Evolutionary conservation across 2,888 invertebrate species (phyloP).

Genomic region (Eupelmus urozonus): DNA sequence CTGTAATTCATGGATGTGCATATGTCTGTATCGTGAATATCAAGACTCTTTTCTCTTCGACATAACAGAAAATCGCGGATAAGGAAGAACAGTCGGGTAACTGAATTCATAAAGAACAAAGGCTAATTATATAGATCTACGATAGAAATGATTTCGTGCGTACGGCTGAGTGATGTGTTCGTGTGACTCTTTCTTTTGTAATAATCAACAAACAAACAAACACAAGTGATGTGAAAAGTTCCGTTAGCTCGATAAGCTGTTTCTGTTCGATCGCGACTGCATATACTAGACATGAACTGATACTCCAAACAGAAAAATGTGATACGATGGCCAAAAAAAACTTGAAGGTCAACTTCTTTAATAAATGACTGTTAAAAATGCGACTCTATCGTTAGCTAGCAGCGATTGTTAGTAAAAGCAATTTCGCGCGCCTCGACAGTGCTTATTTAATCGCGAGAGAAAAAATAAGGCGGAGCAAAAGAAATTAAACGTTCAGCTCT

Average conservation of each 20-base stretch:
- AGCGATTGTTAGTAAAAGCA: conserved; percentile 71
- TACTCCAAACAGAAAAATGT: conserved; percentile 67
- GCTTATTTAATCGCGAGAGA: background rate
- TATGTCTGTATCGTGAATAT: background rate
- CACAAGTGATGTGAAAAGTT: background rate
- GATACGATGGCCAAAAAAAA: conserved; percentile 93
- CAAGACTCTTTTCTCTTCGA: background rate
- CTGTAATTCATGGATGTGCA: no score
- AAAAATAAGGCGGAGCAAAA: background rate
- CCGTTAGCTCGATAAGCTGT: background rate
- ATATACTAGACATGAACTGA: background rate
- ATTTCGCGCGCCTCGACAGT: background rate
- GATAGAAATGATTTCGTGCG: background rate
- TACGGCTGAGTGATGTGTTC: background rate
- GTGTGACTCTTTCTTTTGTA: background rate
- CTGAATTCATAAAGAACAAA: background rate
- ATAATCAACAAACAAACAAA: background rate
- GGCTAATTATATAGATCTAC: background rate
- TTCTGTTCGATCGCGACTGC: background rate
- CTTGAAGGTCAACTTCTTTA: conserved; percentile 98
- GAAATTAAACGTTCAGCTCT: background rate
- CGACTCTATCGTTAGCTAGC: no score
- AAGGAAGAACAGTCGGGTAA: background rate
- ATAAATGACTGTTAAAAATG: conserved; percentile 54
- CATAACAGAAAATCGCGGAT: background rate